Base-by-base conservation (phyloP, 2,888 invertebrate genomes). In the Hybos culiciformis region DNA sequence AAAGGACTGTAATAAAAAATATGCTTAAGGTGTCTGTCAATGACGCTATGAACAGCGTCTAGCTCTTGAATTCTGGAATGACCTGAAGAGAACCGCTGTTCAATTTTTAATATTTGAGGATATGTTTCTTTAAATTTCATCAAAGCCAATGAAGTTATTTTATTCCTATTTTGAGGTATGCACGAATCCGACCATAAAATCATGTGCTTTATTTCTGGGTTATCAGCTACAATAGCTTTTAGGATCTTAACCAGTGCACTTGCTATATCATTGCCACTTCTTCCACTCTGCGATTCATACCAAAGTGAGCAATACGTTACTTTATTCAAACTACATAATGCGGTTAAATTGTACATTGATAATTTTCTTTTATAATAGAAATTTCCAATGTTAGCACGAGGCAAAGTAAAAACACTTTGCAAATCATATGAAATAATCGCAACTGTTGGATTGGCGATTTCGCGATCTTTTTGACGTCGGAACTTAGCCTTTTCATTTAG, bases 351-450 rank as follows among this genome's bases (percentile, higher is more conserved):
- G 29, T 41, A 44, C 7, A n/a, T 4, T 14, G 15, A 23, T 29
- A 46, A 42, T 33, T 44, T 48, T 18, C 33, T 34, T 37, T 44
- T 43, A 11, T 48, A 46, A 34, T 41, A 48, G 15, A 23, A 36
- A 20, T 43, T 29, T 12, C 24, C 21, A 11, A 40, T 40, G 14
- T 47, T 15, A 15, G 37, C 23, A 21, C 40, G 41, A n/a, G 43
- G 43, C 18, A 43, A 19, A 6, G 26, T 3, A 29, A 45, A 48
- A 2, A 42, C 40, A 29, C 46, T 48, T 39, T 48, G 42, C 20
- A 46, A 11, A 29, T 46, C 46, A 41, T 26, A 46, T 1, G 31
- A 38, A 4, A 46, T 15, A 18, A 46, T 29, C 9, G 29, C 33
- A 36, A 15, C 6, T 8, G 14, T 33, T 8, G 33, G 17, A 33